Evolutionary conservation across 2,113 vertebrate genomes (phyloP).

Genomic region (Girardinichthys multiradiatus): DNA sequence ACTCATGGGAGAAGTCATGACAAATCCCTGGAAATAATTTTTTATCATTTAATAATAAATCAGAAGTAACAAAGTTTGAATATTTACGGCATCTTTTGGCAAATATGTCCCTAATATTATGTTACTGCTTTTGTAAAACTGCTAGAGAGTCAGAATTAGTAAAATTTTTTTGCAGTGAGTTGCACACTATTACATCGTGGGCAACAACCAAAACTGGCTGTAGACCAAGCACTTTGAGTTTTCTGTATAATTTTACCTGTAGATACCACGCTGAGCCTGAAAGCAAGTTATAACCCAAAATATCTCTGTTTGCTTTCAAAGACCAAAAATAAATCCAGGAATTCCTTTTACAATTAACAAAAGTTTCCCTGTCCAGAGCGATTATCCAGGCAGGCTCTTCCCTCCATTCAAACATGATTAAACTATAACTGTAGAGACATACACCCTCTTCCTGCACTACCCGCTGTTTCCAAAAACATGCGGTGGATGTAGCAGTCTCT

Average conservation of each 20-base stretch:
- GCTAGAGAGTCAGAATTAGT: too few relatives aligned
- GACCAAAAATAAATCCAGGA: slow-evolving; percentile 20
- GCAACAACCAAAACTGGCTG: not conserved
- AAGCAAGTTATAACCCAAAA: slow-evolving; percentile 7
- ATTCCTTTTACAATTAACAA: slow-evolving; percentile 7
- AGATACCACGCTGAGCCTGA: not conserved
- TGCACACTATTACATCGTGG: too few relatives aligned
- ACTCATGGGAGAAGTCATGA: too few relatives aligned
- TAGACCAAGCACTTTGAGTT: not conserved
- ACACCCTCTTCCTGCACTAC: slow-evolving; percentile 48
- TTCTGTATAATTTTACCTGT: not conserved
- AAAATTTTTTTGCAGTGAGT: too few relatives aligned
- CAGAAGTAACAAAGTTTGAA: too few relatives aligned
- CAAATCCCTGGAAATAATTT: too few relatives aligned
- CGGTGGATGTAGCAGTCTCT: slow-evolving; percentile 33
- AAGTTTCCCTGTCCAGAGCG: slow-evolving; percentile 10
- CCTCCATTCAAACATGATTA: slow-evolving; percentile 37
- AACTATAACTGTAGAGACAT: slow-evolving; percentile 38
- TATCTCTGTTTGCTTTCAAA: slow-evolving; percentile 5
- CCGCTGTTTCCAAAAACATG: slow-evolving; percentile 42
- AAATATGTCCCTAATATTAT: too few relatives aligned
- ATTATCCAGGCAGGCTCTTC: slow-evolving; percentile 42
- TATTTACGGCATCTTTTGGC: too few relatives aligned
- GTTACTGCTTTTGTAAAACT: too few relatives aligned
- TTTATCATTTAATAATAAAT: too few relatives aligned